Evolutionary conservation across 1,140 invertebrate species (phyloP).

Genomic region (Drosophila leontia): DNA sequence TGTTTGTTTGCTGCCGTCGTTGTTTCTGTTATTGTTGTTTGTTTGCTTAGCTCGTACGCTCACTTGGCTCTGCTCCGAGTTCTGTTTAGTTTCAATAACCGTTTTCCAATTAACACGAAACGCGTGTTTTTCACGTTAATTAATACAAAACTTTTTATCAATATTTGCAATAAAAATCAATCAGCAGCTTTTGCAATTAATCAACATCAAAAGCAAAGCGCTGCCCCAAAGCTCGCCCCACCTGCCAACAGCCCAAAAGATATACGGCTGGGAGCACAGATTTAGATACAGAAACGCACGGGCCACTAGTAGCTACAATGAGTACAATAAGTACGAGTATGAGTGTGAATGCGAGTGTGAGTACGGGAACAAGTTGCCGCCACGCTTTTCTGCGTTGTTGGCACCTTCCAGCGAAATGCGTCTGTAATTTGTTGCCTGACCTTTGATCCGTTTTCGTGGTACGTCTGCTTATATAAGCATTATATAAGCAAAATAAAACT

Average conservation of each 20-base stretch:
- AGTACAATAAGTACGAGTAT: slow-evolving; percentile 37
- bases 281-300: slow-evolving; percentile 23
- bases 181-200: slow-evolving; percentile 81
- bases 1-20: slow-evolving; percentile 70
- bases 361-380: slow-evolving; percentile 70
- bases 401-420: slow-evolving; percentile 66
- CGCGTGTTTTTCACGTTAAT: slow-evolving; percentile 83
- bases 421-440: slow-evolving; percentile 59
- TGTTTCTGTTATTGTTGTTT: slow-evolving; percentile 60
- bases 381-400: slow-evolving; percentile 65
- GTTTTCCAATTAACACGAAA: slow-evolving; percentile 82
- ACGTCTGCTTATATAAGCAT: slow-evolving; percentile 61
- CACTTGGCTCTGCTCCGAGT: slow-evolving; percentile 55
- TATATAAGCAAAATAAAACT: slow-evolving; percentile 66
- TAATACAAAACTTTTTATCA: slow-evolving; percentile 84
- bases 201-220: slow-evolving; percentile 77
- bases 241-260: slow-evolving; percentile 15
- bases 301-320: slow-evolving; percentile 7
- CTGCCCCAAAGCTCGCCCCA: slow-evolving; percentile 23
- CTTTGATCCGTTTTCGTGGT: slow-evolving; percentile 59
- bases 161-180: slow-evolving; percentile 85
- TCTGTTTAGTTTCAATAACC: slow-evolving; percentile 83
- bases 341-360: background rate
- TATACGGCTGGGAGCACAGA: slow-evolving; percentile 30
- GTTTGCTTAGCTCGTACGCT: slow-evolving; percentile 67